Evolutionary conservation across 2,797 vertebrate species (phyloP).

Genomic region (Hylomyscus alleni): DNA sequence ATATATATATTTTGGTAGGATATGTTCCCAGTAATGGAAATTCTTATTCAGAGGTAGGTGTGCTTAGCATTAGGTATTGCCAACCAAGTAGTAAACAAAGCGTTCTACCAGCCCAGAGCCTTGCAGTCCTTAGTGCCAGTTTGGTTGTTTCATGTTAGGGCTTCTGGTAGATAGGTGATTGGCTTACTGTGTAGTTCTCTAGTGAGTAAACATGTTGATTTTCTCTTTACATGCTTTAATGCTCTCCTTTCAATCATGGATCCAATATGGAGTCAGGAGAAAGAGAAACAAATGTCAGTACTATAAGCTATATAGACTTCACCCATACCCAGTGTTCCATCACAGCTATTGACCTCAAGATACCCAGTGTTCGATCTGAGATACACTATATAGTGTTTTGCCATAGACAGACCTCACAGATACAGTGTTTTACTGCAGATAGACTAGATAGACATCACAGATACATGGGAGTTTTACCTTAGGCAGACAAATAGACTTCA

Average conservation of each 20-base stretch:
- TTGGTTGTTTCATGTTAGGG: not conserved
- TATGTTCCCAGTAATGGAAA: conserved; percentile 3
- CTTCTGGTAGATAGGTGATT: not conserved
- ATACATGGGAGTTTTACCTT: not conserved
- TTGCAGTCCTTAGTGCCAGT: not conserved
- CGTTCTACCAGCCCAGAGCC: not conserved
- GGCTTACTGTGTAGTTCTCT: conserved; percentile 8
- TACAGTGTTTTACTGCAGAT: not conserved
- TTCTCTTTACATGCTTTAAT: not conserved
- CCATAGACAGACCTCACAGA: not conserved
- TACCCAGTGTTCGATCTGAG: not conserved
- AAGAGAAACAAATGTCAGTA: not conserved
- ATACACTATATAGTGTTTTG: not conserved
- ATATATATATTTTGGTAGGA: not conserved
- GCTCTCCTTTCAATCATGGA: not conserved
- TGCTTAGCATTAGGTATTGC: conserved; percentile 57
- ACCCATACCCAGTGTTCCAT: not conserved
- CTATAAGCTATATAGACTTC: not conserved
- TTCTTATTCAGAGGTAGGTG: not conserved
- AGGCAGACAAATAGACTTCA: not conserved
- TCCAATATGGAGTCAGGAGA: not conserved
- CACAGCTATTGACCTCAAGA: not conserved
- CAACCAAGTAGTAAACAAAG: not conserved
- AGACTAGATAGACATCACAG: not conserved
- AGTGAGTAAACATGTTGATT: not conserved